A percentile compares a stretch with the other conserved stretches of the same genome.
Evolutionary conservation across 2,888 invertebrate genomes (phyloP).

Genomic region (Hololepta plana): DNA sequence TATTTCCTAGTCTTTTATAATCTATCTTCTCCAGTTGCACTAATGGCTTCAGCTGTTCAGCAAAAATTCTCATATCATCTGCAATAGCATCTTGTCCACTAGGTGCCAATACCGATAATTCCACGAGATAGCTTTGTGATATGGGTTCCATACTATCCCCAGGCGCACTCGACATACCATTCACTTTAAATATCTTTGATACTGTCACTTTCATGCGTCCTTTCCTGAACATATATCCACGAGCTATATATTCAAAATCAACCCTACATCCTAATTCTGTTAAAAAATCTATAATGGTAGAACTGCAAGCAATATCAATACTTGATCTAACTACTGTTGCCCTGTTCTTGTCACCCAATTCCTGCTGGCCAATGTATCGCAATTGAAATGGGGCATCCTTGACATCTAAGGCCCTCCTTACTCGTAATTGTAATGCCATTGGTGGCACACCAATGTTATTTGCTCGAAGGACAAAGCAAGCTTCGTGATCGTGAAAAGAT

Average conservation of each 20-base stretch:
- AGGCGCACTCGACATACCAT: conserved; percentile 49
- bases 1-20: conserved; percentile 49
- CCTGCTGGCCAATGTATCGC: conserved; percentile 81
- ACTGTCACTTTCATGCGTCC: conserved; percentile 95
- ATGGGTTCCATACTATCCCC: conserved; percentile 62
- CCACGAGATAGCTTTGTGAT: conserved; percentile 84
- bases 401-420: conserved; percentile 67
- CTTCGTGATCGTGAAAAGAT: conserved; percentile 85
- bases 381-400: conserved; percentile 78
- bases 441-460: conserved; percentile 32
- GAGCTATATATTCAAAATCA: conserved; percentile 86
- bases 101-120: conserved; percentile 77
- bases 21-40: conserved; percentile 88
- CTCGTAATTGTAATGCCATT: conserved; percentile 47
- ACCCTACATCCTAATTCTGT: conserved; percentile 79
- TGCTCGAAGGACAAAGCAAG: conserved; percentile 65
- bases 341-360: conserved; percentile 71
- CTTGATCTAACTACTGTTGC: conserved; percentile 84
- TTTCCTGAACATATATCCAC: conserved; percentile 89
- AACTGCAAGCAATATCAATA: conserved; percentile 82
- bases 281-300: conserved; percentile 77
- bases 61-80: conserved; percentile 89
- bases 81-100: conserved; percentile 88
- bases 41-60: conserved; percentile 82
- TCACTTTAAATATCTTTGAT: conserved; percentile 72